Percentiles rank a stretch among this genome's conserved stretches.
Conservation (phyloP, 2,797 vertebrate genomes). For the Microctenopoma stevenorrisi region DNA sequence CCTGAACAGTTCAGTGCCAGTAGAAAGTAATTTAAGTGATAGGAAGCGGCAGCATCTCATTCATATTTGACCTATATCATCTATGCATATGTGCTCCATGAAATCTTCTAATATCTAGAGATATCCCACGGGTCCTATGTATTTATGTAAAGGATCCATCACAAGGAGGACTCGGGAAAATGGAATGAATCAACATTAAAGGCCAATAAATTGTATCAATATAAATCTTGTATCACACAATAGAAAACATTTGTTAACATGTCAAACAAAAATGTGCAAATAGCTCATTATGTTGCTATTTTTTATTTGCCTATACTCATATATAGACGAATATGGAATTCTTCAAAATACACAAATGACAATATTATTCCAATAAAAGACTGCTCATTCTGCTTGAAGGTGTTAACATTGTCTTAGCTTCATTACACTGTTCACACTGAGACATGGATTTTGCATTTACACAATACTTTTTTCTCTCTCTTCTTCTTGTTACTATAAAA, state of each 20-base stretch:
- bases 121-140: not conserved
- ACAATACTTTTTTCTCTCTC: not conserved
- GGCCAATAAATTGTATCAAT: not conserved
- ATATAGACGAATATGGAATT: too few species aligned
- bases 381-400: not conserved
- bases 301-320: too few species aligned
- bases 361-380: not conserved
- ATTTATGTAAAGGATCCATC: not conserved
- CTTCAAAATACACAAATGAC: too few species aligned
- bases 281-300: too few species aligned
- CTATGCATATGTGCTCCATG: slow-evolving; percentile 21
- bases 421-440: not conserved
- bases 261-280: too few species aligned
- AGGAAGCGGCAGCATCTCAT: slow-evolving; percentile 42
- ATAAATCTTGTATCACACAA: too few species aligned
- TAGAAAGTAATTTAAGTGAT: slow-evolving; percentile 25
- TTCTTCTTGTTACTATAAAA: slow-evolving; percentile 7
- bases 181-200: not conserved
- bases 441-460: not conserved
- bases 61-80: slow-evolving; percentile 51
- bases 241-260: too few species aligned
- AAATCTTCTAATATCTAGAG: slow-evolving; percentile 19
- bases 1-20: slow-evolving; percentile 36
- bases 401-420: slow-evolving; percentile 4
- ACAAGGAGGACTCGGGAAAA: not conserved